A percentile compares a stretch with the other conserved stretches of the same genome.
phyloP scores from a whole-genome alignment of 2,888 invertebrate genomes.

The Sesia bembeciformis region DNA sequence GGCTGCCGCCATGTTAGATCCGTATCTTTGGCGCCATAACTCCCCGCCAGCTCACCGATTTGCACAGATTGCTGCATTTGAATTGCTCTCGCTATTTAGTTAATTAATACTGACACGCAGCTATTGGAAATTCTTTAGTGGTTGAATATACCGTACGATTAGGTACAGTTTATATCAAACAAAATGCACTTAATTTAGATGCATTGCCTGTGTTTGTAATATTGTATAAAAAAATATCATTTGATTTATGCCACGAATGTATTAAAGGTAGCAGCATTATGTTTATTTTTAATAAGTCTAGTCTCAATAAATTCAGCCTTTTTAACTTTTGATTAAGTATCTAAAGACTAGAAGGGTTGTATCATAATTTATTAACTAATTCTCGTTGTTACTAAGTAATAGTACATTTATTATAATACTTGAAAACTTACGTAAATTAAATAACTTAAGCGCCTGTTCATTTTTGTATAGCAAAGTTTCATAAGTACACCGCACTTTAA shows the following conservation, averaged over 20 bases:
- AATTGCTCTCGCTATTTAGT: constrained; percentile 40
- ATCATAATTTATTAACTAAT: neutral
- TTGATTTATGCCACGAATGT: too few relatives aligned
- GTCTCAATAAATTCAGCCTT: too few relatives aligned
- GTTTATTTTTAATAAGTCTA: too few relatives aligned
- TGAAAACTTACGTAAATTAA: neutral
- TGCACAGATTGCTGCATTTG: constrained; percentile 42
- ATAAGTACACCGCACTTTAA: neutral
- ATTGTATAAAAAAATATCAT: too few relatives aligned
- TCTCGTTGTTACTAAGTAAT: neutral
- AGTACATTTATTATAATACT: neutral
- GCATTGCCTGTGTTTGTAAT: too few relatives aligned
- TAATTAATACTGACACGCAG: constrained; percentile 31
- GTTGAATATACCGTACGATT: too few relatives aligned
- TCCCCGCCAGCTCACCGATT: constrained; percentile 37
- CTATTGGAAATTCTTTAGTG: constrained; percentile 11
- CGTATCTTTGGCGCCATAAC: constrained; percentile 61
- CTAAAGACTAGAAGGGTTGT: neutral
- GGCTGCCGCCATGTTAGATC: constrained; percentile 50
- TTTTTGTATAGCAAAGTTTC: neutral
- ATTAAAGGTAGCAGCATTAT: too few relatives aligned
- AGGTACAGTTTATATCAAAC: too few relatives aligned
- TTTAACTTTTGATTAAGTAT: neutral
- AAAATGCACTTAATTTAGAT: too few relatives aligned
- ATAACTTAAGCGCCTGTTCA: neutral